Base-by-base conservation (phyloP, 2,113 vertebrate genomes). In the Plestiodon gilberti region DNA sequence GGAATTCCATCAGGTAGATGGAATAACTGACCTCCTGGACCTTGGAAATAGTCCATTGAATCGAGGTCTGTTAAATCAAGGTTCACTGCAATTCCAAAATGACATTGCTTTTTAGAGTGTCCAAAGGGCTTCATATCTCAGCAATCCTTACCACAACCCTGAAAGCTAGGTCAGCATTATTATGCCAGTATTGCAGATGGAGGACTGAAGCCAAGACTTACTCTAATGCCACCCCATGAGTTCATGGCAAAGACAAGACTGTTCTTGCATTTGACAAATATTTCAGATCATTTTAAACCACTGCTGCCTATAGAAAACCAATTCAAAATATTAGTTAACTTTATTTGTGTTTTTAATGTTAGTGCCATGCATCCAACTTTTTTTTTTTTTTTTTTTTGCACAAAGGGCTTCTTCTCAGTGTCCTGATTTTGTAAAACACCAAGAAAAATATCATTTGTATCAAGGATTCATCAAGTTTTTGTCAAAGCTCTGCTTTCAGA, bases 241-340 rank as follows among this genome's bases (percentile, higher is more conserved):
- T 55, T 55, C 23, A 76, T 55, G 2, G 15, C 48, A 38, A 33
- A 48, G 43, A 69, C 11, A 14, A 70, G 33, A 76, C 17, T 38
- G 17, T 85, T 78, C 25, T 57, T 78, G 61, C 23, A 69, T 59
- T 85, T 78, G 55, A 57, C 33, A 85, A 33, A 78, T n/a, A n/a
- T n/a, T n/a, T n/a, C 64, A 25, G 18, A 52, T 78, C 28, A 43
- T 67, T 13, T 69, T 20, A 48, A 67, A 33, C 33, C 43, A 20
- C 20, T 70, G 43, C 43, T 55, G 6, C 28, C n/a, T 52, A 35
- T 48, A 64, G 4, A 77, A 71, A 62, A 52, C 2, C 33, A 59
- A 84, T 33, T 83, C 52, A 61, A 74, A 30, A 35, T 52, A 2
- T 82, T 82, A 40, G 20, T 74, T 61, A 23, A 61, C 4, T 33